Evolutionary conservation across 2,113 vertebrate genomes (phyloP), one percentile per base, ranked within the genome.

Genomic region (Calypte anna): DNA sequence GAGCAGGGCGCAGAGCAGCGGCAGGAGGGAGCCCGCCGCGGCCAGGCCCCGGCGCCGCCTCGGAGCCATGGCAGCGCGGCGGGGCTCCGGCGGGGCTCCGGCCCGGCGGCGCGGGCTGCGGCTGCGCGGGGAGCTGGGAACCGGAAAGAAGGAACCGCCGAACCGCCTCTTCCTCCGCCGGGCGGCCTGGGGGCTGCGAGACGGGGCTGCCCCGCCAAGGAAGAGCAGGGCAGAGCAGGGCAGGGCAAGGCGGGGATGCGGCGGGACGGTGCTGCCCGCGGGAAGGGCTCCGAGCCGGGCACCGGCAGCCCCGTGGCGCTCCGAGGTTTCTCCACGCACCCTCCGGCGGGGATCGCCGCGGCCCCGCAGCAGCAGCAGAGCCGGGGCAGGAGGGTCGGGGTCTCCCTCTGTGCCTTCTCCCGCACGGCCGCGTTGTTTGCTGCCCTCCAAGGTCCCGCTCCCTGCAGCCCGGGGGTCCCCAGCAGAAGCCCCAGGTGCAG

Each of bases 1-100:
- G 82, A 94, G 76, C 76, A 94, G 59, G 7, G 85, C 70, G 54
- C 93, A 91, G 33, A 91, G 63, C 75, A 88, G 80, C 75, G 92
- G 74, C 63, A 94, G 80, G 74, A 91, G 62, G 23, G 87, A 76
- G 38, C 90, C 70, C 72, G 66, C 58, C 36, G 69, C 77, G 16
- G 46, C 31, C 73, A 86, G 64, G 82, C 57, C 66, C 58, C 87
- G 55, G 62, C 73, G 46, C 88, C 69, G 69, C 77, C 77, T 58
- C 51, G 31, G 67, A 68, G 68, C 78, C 87, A 89, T 89, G 78
- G 78, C 86, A 82, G 86, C 86, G 54, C 86, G 67, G 51, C 36
- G 59, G 76, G 69, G 61, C 53, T 64, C 59, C 21, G 63, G 83
- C 54, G 21, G 46, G 46, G 58, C 85, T 63, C 63, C 69, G 27